phyloP scores from a whole-genome alignment of 2,797 vertebrate species.

The Yasuhikotakia modesta region DNA sequence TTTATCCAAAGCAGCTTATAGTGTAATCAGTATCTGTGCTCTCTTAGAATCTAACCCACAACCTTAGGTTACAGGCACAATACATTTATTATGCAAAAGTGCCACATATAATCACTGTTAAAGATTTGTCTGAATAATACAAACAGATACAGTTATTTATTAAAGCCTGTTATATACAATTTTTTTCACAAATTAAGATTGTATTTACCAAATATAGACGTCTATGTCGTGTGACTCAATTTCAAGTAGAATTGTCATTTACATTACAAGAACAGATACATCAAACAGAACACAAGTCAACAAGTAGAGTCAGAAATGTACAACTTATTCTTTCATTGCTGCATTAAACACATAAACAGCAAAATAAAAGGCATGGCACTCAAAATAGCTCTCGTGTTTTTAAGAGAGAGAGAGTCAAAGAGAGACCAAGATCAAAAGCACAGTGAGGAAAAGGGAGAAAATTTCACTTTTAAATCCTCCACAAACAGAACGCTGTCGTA shows the following conservation, averaged over 20 bases:
- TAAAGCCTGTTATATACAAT: no score
- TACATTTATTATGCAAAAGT: background rate
- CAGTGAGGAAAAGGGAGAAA: slow-evolving; percentile 31
- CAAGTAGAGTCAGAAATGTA: slow-evolving; percentile 6
- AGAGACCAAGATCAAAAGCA: slow-evolving; percentile 38
- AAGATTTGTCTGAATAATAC: background rate
- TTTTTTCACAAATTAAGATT: background rate
- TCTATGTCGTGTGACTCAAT: slow-evolving; percentile 16
- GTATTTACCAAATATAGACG: slow-evolving; percentile 9
- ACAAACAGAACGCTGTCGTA: slow-evolving; percentile 45
- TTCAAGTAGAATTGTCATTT: slow-evolving; percentile 3
- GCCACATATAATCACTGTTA: background rate
- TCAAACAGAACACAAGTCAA: slow-evolving; percentile 35
- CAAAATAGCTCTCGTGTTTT: slow-evolving; percentile 32
- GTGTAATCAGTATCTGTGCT: no score
- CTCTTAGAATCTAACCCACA: no score
- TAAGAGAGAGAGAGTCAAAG: slow-evolving; percentile 13
- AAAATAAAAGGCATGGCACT: slow-evolving; percentile 20
- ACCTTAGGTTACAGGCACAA: background rate
- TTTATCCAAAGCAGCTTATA: no score
- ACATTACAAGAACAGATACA: slow-evolving; percentile 23
- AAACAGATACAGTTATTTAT: no score
- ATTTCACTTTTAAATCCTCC: slow-evolving; percentile 50
- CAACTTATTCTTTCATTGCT: background rate
- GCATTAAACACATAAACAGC: slow-evolving; percentile 11